A percentile compares a stretch with the other conserved stretches of the same genome.
These are phyloP conservation scores for Bombylius major DNA, from an alignment of 2,888 invertebrate species.

Conservation along the genomic window DNA sequence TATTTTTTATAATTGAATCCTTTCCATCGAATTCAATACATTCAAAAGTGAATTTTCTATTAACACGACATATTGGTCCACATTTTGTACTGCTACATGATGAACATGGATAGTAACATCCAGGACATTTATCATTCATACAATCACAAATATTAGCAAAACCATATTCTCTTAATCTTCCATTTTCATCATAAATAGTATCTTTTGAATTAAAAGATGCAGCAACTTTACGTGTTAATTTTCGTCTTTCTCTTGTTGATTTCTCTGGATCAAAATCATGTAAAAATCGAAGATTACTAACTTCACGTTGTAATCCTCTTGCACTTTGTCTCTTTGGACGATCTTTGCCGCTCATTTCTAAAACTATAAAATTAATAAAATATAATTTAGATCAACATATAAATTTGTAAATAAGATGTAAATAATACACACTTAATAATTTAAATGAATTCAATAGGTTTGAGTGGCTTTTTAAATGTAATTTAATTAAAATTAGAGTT, in stretches of 20 bases:
- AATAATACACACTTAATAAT: too few species aligned
- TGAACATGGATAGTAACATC: slow-evolving; percentile 72
- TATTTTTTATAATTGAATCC: slow-evolving; percentile 41
- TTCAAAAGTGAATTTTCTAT: slow-evolving; percentile 67
- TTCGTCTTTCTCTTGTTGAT: slow-evolving; percentile 63
- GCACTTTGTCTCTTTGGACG: too few species aligned
- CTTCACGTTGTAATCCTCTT: neutral
- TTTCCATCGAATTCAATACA: slow-evolving; percentile 68
- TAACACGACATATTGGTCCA: slow-evolving; percentile 66
- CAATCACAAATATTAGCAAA: slow-evolving; percentile 71
- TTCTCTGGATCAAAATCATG: slow-evolving; percentile 67
- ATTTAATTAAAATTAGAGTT: too few species aligned
- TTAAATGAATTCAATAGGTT: too few species aligned
- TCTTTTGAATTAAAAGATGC: slow-evolving; percentile 31
- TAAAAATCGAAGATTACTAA: slow-evolving; percentile 22
- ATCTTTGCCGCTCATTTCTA: too few species aligned
- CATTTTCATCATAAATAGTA: slow-evolving; percentile 56
- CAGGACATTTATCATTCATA: slow-evolving; percentile 58
- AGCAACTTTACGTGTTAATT: slow-evolving; percentile 49
- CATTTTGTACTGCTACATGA: slow-evolving; percentile 65
- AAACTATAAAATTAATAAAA: too few species aligned
- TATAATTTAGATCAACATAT: too few species aligned
- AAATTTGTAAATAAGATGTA: too few species aligned
- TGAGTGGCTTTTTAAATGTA: too few species aligned
- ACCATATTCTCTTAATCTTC: slow-evolving; percentile 48